Base-by-base conservation (phyloP, 37 sponge, comb jelly and placozoan genomes). In the Hexactinellida sp. region DNA sequence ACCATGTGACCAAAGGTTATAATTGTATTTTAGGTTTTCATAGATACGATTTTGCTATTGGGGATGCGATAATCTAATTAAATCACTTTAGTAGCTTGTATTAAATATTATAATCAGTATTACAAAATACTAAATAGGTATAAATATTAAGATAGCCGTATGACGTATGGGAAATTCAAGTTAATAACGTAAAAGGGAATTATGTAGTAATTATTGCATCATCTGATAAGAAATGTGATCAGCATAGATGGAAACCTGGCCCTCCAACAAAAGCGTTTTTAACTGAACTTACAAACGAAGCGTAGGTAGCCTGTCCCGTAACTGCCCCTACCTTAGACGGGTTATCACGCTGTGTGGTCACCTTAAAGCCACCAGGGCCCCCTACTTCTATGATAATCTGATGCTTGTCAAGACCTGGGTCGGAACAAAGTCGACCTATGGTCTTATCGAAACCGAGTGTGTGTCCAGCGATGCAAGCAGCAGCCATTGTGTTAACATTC, bases 391-490 rank as follows among this genome's bases (percentile, higher is more conserved):
- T 88, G 36, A 90, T 88, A 23, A 93, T 84, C 36, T 21, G 52
- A 36, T 38, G 83, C 82, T 52, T 38, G 32, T 38, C 36, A n/a
- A 52, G 23, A 54, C 36, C 24, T 21, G 54, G 37, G 36, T 51
- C 37, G 19, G 54, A 55, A 47, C 32, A n/a, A 1, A 51, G 24
- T n/a, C 85, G 55, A 3, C 38, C 85, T 21, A 85, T 36, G 16
- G 84, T 76, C 83, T 54, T 36, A 36, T 28, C 36, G 24, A 36
- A 36, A 37, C 82, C 37, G 34, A 36, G 38, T 1, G 36, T 52
- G 28, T 96, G 96, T 1, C 94, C 96, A 34, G 94, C 92, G 24
- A 96, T 88, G 36, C 94, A 89, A n/a, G 92, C 96, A 76, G 89
- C 89, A 24, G 96, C 94, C 96, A 96, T 96, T 24, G 96, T 86